Conservation (phyloP, 92 coral and sea anemone species). For the Umimayanthus chanpuru region DNA sequence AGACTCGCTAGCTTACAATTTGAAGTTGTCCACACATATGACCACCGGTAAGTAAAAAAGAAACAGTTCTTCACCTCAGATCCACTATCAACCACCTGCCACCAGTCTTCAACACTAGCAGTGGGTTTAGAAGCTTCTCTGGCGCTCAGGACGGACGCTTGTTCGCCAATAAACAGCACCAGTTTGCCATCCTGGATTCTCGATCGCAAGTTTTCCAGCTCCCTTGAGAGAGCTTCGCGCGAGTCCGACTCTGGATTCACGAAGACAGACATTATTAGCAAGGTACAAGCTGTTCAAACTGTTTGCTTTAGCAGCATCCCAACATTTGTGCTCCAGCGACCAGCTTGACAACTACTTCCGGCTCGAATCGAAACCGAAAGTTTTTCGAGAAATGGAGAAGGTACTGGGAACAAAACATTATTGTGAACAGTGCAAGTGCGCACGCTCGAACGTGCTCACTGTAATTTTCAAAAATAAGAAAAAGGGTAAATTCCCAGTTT, state of each 20-base stretch:
- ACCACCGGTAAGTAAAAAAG: neutral
- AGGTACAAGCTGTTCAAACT: no score
- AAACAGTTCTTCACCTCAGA: slow-evolving; percentile 27
- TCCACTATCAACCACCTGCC: slow-evolving; percentile 42
- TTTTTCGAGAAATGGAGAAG: neutral
- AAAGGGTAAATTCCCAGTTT: neutral
- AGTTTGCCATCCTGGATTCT: slow-evolving; percentile 51
- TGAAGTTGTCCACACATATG: no score
- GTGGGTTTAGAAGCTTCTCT: slow-evolving; percentile 15
- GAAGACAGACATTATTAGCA: neutral
- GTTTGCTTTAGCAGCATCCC: neutral
- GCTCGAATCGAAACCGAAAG: neutral
- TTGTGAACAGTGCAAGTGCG: neutral
- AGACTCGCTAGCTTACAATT: no score
- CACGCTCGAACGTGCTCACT: neutral
- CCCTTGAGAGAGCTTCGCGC: slow-evolving; percentile 49
- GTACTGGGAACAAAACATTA: neutral
- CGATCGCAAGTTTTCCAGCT: slow-evolving; percentile 60
- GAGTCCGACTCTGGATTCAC: slow-evolving; percentile 32
- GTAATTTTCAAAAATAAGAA: neutral
- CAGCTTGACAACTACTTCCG: neutral
- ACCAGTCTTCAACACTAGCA: slow-evolving; percentile 63
- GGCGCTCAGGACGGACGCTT: slow-evolving; percentile 51
- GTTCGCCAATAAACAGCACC: slow-evolving; percentile 66
- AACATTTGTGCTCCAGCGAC: neutral